phyloP scores from a whole-genome alignment of 2,888 invertebrate species.

The Crossocerus cetratus region DNA sequence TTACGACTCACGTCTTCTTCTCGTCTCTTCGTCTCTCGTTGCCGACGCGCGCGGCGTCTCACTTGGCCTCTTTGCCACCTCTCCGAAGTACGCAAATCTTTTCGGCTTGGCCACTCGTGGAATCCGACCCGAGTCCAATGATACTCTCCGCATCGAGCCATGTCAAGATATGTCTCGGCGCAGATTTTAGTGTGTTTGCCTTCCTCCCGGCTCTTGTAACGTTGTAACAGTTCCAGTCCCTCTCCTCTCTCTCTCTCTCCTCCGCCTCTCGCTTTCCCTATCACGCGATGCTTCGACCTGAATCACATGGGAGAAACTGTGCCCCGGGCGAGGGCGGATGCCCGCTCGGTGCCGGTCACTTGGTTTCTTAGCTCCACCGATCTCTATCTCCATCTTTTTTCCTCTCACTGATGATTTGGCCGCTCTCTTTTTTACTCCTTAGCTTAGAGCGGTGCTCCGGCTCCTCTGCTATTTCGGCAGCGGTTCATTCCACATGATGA shows the following conservation, averaged over 20 bases:
- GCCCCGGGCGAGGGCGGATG: conserved; percentile 70
- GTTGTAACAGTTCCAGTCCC: conserved; percentile 4
- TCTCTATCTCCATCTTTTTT: background rate
- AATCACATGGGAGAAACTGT: conserved; percentile 71
- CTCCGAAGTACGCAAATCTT: too few species aligned
- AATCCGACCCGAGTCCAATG: too few species aligned
- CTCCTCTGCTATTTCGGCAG: conserved; percentile 13
- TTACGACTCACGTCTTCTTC: too few species aligned
- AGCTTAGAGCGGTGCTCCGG: conserved; percentile 7
- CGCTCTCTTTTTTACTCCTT: background rate
- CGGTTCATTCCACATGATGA: background rate
- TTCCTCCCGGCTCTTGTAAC: background rate
- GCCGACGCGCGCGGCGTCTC: too few species aligned
- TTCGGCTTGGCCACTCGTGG: too few species aligned
- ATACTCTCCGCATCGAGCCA: too few species aligned
- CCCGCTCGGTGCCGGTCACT: conserved; percentile 38
- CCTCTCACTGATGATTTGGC: background rate
- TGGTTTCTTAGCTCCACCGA: conserved; percentile 8
- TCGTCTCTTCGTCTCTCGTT: too few species aligned
- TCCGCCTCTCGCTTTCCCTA: conserved; percentile 11
- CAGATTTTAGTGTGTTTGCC: background rate
- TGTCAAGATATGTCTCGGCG: too few species aligned
- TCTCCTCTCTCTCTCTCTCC: conserved; percentile 24
- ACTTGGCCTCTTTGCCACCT: too few species aligned
- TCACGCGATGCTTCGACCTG: conserved; percentile 57